A percentile compares a stretch with the other conserved stretches of the same genome.
These are phyloP conservation scores for Aldrovandia affinis DNA, from an alignment of 2,797 vertebrate genomes.

Conservation along the genomic window DNA sequence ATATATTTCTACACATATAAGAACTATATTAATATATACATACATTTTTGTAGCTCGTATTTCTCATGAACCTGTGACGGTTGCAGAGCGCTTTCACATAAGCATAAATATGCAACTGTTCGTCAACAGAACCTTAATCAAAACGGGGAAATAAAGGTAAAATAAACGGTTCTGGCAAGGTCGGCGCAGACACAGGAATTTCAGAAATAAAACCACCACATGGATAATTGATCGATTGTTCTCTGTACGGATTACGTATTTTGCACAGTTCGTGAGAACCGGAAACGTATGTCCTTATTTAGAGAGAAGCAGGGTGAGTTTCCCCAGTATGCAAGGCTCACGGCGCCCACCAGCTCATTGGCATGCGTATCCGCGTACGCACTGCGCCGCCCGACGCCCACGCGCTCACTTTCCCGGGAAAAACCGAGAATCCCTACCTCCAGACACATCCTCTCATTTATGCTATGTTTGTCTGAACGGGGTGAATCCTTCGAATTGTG, in stretches of 20 bases:
- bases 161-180: not conserved
- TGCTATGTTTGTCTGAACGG: conserved; percentile 14
- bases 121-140: not conserved
- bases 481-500: not conserved
- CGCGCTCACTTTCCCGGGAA: conserved; percentile 60
- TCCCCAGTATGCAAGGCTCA: conserved; percentile 41
- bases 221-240: conserved; percentile 8
- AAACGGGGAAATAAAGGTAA: not conserved
- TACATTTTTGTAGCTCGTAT: not conserved
- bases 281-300: conserved; percentile 70
- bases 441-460: conserved; percentile 34
- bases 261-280: conserved; percentile 34
- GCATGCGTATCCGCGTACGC: conserved; percentile 56
- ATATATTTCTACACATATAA: not conserved
- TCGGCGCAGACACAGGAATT: not conserved
- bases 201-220: conserved; percentile 16
- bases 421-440: conserved; percentile 58
- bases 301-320: conserved; percentile 55
- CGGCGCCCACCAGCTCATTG: conserved; percentile 30
- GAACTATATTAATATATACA: not conserved
- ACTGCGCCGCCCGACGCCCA: conserved; percentile 53
- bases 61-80: not conserved
- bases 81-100: not conserved
- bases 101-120: not conserved
- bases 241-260: not conserved